These are phyloP conservation scores for Sinodicranocentrus sp. DNA, from an alignment of 2,888 invertebrate genomes.

Conservation along the genomic window DNA sequence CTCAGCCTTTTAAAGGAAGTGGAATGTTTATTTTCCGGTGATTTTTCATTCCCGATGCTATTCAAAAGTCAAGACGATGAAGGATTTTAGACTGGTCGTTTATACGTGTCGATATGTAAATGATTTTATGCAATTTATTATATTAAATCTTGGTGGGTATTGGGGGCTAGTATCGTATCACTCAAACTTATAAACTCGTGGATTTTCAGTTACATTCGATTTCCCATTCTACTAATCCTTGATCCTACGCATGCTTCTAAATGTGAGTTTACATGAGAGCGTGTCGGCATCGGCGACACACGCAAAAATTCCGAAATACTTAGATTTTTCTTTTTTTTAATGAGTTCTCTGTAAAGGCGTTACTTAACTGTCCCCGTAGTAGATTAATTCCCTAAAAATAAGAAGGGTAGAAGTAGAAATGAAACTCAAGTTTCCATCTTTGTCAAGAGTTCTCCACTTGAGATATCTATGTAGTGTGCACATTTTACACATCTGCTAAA, in stretches of 20 bases:
- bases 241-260: background rate
- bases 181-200: background rate
- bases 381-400: background rate
- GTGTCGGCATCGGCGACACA: background rate
- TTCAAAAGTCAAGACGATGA: constrained; percentile 21
- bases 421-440: background rate
- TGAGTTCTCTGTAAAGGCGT: background rate
- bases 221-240: background rate
- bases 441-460: background rate
- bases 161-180: background rate
- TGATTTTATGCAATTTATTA: background rate
- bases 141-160: background rate
- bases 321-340: too few species aligned
- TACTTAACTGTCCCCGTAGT: background rate
- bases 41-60: constrained; percentile 35
- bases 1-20: background rate
- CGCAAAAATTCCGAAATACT: too few species aligned
- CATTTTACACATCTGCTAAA: background rate
- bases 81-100: background rate
- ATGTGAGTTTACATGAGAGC: background rate
- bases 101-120: background rate
- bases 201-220: background rate
- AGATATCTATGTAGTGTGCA: background rate
- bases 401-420: background rate
- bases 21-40: constrained; percentile 36